Percentiles rank a stretch among this genome's conserved stretches.
These are phyloP conservation scores for Empis livida DNA, from an alignment of 2,888 invertebrate species.

Conservation along the genomic window DNA sequence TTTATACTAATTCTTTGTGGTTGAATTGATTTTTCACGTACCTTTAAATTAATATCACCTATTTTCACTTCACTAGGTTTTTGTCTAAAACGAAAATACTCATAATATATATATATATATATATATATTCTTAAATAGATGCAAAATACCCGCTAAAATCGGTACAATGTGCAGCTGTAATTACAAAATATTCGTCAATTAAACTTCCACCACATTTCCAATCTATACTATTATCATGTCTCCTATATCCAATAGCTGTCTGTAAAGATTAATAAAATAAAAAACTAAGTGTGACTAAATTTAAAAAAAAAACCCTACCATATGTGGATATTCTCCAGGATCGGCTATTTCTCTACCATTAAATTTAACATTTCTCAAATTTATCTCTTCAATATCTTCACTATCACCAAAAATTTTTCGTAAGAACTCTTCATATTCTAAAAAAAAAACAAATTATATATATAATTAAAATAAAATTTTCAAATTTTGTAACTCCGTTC, in stretches of 20 bases:
- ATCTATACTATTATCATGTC: background rate
- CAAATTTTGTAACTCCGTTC: too few relatives aligned
- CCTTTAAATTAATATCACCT: slow-evolving; percentile 37
- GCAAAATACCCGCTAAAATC: slow-evolving; percentile 7
- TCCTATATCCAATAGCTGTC: slow-evolving; percentile 4
- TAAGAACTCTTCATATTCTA: too few relatives aligned
- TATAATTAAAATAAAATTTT: too few relatives aligned
- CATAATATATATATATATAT: too few relatives aligned
- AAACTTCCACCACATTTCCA: slow-evolving; percentile 8
- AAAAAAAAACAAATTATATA: too few relatives aligned
- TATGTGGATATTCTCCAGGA: slow-evolving; percentile 33
- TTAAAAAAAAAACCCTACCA: slow-evolving; percentile 15
- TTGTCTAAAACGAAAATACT: slow-evolving; percentile 11
- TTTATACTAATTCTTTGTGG: slow-evolving; percentile 17
- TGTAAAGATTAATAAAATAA: background rate
- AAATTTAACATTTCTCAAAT: slow-evolving; percentile 15
- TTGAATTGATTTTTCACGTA: slow-evolving; percentile 26
- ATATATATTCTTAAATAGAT: too few relatives aligned
- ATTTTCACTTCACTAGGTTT: slow-evolving; percentile 36
- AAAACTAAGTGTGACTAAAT: background rate
- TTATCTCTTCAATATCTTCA: too few relatives aligned
- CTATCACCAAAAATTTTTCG: too few relatives aligned
- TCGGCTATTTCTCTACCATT: slow-evolving; percentile 26
- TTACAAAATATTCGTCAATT: slow-evolving; percentile 5
- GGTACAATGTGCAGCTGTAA: slow-evolving; percentile 14